These are phyloP conservation scores for Xanthia togata DNA, from an alignment of 2,888 invertebrate genomes.

Conservation along the genomic window DNA sequence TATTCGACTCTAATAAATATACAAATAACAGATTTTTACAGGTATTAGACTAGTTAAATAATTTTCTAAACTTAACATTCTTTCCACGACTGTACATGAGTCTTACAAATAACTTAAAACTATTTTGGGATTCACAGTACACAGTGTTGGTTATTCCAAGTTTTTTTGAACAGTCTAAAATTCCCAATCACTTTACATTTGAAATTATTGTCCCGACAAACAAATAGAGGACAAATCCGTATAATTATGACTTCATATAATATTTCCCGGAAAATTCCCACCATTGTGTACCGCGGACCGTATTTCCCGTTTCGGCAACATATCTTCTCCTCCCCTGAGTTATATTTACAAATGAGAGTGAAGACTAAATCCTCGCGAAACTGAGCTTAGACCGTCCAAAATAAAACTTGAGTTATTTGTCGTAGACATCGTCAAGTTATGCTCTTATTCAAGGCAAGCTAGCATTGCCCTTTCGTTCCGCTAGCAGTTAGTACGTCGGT, in stretches of 20 bases:
- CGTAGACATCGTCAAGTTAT: background rate
- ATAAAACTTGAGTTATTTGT: constrained; percentile 36
- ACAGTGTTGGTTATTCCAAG: constrained; percentile 51
- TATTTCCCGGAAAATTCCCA: constrained; percentile 36
- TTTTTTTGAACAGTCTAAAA: constrained; percentile 18
- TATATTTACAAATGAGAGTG: constrained; percentile 59
- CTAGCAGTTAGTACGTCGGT: background rate
- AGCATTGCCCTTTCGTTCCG: background rate
- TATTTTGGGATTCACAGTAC: constrained; percentile 54
- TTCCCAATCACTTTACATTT: constrained; percentile 47
- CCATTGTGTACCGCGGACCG: constrained; percentile 49
- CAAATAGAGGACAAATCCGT: constrained; percentile 63
- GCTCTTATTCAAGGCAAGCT: constrained; percentile 7
- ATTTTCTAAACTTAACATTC: constrained; percentile 64
- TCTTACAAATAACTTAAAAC: constrained; percentile 59
- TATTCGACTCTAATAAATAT: constrained; percentile 68
- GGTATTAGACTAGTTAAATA: constrained; percentile 67
- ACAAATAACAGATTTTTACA: constrained; percentile 69
- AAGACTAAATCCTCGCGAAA: constrained; percentile 46
- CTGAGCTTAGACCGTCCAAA: constrained; percentile 43
- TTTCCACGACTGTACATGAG: constrained; percentile 69
- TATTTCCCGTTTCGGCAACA: constrained; percentile 27
- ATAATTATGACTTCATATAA: constrained; percentile 46
- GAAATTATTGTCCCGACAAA: constrained; percentile 49
- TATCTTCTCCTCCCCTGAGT: constrained; percentile 39